Evolutionary conservation across 92 coral and sea anemone genomes (phyloP).

Genomic region (Umimayanthus kanabou): DNA sequence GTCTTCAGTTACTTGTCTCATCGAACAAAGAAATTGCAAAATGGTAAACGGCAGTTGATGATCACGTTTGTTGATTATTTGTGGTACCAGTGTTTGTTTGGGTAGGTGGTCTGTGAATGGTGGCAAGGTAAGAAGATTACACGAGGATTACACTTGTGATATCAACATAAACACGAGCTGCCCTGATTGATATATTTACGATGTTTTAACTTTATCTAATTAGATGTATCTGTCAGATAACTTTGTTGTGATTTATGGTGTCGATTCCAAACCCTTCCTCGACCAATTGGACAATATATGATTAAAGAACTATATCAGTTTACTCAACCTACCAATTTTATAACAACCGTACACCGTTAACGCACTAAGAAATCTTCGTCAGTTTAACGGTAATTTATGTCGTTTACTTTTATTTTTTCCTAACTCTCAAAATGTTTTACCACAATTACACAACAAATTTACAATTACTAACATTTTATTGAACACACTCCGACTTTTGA

Average conservation of each 20-base stretch:
- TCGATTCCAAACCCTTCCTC: background rate
- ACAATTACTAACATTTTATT: background rate
- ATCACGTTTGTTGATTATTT: background rate
- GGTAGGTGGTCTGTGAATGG: constrained; percentile 4
- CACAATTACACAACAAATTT: background rate
- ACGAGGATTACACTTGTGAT: constrained; percentile 15
- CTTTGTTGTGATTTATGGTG: background rate
- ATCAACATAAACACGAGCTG: constrained; percentile 26
- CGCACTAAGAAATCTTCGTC: constrained; percentile 8
- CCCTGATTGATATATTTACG: constrained; percentile 16
- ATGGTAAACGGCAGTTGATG: background rate
- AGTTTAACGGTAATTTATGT: background rate
- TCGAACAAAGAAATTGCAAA: background rate
- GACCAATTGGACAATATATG: background rate
- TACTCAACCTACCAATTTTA: background rate
- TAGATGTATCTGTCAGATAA: background rate
- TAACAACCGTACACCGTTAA: background rate
- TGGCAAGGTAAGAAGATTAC: constrained; percentile 28
- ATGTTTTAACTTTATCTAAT: background rate
- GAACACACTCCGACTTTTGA: background rate
- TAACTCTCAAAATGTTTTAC: background rate
- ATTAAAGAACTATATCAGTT: background rate
- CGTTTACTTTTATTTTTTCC: background rate
- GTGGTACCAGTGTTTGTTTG: constrained; percentile 39
- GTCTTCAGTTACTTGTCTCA: background rate